Conservation (phyloP, 2,888 invertebrate species). For the Sesia bembeciformis region DNA sequence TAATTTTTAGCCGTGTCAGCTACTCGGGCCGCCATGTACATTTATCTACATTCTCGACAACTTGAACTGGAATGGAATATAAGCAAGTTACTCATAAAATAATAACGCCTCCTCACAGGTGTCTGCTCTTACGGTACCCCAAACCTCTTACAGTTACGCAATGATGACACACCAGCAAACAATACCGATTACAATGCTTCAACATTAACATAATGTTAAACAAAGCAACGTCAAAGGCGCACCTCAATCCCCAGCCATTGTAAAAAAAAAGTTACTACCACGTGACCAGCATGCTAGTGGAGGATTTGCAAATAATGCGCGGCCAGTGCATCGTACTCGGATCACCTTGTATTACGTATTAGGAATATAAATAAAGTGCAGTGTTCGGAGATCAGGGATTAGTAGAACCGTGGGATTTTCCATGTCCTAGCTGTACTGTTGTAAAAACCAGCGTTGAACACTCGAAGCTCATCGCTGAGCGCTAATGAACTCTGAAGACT, state of each 20-base stretch:
- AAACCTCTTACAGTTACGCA: neutral
- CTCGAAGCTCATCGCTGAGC: too few species aligned
- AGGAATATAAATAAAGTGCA: conserved; percentile 41
- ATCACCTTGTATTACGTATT: conserved; percentile 57
- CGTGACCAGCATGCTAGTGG: conserved; percentile 46
- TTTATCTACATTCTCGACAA: too few species aligned
- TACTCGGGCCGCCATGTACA: too few species aligned
- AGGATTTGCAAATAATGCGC: conserved; percentile 55
- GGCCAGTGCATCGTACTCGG: conserved; percentile 49
- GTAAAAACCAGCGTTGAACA: too few species aligned
- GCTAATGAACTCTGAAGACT: too few species aligned
- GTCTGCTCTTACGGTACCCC: too few species aligned
- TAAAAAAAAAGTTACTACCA: conserved; percentile 16
- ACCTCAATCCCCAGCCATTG: conserved; percentile 8
- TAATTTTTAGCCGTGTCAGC: too few species aligned
- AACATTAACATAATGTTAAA: conserved; percentile 12
- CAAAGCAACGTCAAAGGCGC: conserved; percentile 9
- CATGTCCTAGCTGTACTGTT: neutral
- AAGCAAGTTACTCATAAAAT: too few species aligned
- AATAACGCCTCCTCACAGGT: too few species aligned
- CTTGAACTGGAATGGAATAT: too few species aligned
- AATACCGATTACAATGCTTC: neutral
- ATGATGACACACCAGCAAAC: conserved; percentile 3
- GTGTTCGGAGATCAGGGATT: conserved; percentile 1
- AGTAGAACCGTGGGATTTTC: neutral